A percentile compares a stretch with the other conserved stretches of the same genome.
Conservation (phyloP, 2,888 invertebrate genomes). For the Suillia variegata region DNA sequence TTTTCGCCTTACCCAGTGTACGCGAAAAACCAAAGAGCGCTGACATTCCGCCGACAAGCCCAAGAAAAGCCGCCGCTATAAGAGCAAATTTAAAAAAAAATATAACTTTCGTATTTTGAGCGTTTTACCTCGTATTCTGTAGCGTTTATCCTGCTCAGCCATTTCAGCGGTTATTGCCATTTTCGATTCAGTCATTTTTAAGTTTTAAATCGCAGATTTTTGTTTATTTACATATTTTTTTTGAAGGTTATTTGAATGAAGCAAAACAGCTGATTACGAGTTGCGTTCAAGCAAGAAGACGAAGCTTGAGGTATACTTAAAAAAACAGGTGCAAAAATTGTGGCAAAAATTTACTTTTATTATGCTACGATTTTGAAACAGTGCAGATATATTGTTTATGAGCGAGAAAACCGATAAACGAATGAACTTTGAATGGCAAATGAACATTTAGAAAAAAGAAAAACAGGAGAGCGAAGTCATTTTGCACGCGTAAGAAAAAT, state of each 20-base stretch:
- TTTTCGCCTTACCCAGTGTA: constrained; percentile 78
- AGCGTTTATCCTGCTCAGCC: neutral
- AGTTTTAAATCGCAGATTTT: neutral
- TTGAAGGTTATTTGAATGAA: constrained; percentile 5
- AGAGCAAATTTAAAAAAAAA: constrained; percentile 7
- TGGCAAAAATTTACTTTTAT: no score
- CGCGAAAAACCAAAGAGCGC: constrained; percentile 81
- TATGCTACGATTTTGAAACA: no score
- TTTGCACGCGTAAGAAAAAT: no score
- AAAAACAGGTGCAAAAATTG: no score
- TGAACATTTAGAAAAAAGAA: no score
- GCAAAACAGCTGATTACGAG: neutral
- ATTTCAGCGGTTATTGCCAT: neutral
- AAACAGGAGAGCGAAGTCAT: no score
- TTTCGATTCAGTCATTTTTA: constrained; percentile 14
- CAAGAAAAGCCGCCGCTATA: constrained; percentile 56
- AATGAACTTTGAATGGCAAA: no score
- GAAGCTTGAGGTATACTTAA: no score
- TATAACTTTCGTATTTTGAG: constrained; percentile 4
- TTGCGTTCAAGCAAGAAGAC: no score
- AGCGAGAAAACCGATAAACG: no score
- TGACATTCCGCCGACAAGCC: constrained; percentile 69
- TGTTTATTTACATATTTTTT: constrained; percentile 1
- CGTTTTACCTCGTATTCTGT: constrained; percentile 11
- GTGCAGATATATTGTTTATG: no score